These are phyloP conservation scores for Antedon mediterranea DNA, from an alignment of 53 echinoderm and acorn worm genomes.

Conservation along the genomic window DNA sequence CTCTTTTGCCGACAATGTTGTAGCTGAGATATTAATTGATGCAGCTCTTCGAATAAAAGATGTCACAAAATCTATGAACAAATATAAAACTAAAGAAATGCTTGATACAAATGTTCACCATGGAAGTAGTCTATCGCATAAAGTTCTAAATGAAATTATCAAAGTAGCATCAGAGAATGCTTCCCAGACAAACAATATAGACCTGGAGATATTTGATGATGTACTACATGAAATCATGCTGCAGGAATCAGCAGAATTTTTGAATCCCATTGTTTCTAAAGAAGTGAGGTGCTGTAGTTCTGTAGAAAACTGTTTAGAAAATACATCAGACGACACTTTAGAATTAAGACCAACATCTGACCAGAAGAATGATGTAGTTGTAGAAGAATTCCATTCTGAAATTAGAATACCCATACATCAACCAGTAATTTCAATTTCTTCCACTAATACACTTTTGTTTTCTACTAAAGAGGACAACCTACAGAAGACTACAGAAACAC, in stretches of 20 bases:
- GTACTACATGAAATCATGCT: neutral
- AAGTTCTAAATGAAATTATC: neutral
- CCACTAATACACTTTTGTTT: neutral
- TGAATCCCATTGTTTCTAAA: neutral
- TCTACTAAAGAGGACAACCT: neutral
- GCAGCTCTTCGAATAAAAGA: neutral
- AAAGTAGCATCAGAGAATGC: neutral
- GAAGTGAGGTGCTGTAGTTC: neutral
- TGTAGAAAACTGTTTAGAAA: neutral
- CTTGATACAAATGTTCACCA: neutral
- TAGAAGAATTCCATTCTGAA: neutral
- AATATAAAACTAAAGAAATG: neutral
- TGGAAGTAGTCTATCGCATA: neutral
- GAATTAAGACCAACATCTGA: neutral
- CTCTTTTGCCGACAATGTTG: neutral
- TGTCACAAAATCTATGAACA: neutral
- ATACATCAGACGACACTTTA: neutral
- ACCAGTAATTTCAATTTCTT: neutral
- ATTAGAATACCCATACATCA: neutral
- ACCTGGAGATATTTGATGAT: neutral
- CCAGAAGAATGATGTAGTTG: neutral
- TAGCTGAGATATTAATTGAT: neutral
- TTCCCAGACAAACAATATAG: neutral
- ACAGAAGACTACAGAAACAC: neutral
- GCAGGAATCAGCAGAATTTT: neutral